Base-by-base conservation (phyloP, 2,797 vertebrate species). In the Geotrypetes seraphini region DNA sequence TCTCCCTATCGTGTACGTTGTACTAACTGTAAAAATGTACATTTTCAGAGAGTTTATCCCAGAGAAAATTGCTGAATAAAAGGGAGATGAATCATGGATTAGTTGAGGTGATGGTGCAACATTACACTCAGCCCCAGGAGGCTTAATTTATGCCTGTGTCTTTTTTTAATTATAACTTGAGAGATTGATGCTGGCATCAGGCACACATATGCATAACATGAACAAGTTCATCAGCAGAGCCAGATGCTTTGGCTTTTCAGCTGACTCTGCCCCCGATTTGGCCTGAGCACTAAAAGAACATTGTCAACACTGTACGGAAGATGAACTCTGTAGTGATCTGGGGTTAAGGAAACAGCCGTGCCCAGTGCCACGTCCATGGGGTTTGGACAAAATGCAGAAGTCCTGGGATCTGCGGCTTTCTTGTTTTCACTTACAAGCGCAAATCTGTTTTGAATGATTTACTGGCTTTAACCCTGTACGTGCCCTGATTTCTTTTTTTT, bases 91-190 rank as follows among this genome's bases (percentile, higher is more conserved):
- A 55, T 36, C 25, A 15, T 20, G 49, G 65, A 66, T 64, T 67
- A 57, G 63, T 57, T 15, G 16, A 26, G 13, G 31, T 19, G 34
- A 50, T 37, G 32, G 22, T 35, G n/a, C 38, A 60, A 55, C 27
- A 45, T 43, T 18, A 58, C 36, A 49, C 8, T 6, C 42, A 47
- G 25, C 39, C 49, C 26, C 50, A 23, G 41, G 43, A 66, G 55
- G 41, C 64, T 73, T 50, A 61, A 69, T 67, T 66, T 58, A 50
- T 31, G 49, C 43, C 50, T 58, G 33, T 44, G 45, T 34, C 50
- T 68, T 40, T 58, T 46, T 53, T 47, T 66, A 66, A 61, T 69
- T 69, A 53, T 54, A 66, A 71, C 47, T 64, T 43, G 53, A 58
- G 49, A 48, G 57, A 62, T 62, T 62, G 47, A 53, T 55, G 45